Conservation (phyloP, 2,113 vertebrate genomes). For the Phycodurus eques region DNA sequence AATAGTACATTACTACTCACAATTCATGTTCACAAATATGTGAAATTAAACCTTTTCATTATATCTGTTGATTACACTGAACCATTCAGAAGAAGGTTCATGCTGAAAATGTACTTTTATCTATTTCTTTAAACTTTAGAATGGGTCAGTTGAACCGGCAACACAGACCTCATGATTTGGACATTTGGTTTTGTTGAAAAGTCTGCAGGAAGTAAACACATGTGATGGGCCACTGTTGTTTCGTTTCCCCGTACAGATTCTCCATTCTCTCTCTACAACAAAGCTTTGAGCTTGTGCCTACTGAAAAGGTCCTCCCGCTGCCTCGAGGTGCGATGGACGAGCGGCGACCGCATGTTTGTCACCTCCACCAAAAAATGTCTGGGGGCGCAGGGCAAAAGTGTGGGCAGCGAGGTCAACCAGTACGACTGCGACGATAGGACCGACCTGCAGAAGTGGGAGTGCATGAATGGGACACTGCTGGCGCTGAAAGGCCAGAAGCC, state of each 20-base stretch:
- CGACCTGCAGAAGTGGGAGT: constrained; percentile 87
- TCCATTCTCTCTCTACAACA: constrained; percentile 49
- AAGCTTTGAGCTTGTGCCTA: constrained; percentile 47
- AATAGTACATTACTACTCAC: no score
- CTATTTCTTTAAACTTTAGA: no score
- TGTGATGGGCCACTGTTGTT: not conserved
- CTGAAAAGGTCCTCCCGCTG: constrained; percentile 31
- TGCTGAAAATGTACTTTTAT: no score
- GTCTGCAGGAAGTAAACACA: not conserved
- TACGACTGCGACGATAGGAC: constrained; percentile 80
- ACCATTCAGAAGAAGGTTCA: no score
- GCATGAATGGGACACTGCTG: constrained; percentile 82
- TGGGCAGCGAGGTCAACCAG: constrained; percentile 76
- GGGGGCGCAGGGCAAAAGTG: constrained; percentile 75
- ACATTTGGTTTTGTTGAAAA: not conserved
- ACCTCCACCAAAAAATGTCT: constrained; percentile 77
- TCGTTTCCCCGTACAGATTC: constrained; percentile 36
- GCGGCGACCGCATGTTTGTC: constrained; percentile 77
- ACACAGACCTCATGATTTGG: not conserved
- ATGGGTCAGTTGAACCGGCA: not conserved
- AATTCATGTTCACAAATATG: no score
- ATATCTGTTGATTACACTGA: no score
- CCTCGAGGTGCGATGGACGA: constrained; percentile 80
- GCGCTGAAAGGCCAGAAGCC: constrained; percentile 73
- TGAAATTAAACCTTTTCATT: no score